Conservation (phyloP, 2,797 vertebrate species). For the Heliangelus exortis region DNA sequence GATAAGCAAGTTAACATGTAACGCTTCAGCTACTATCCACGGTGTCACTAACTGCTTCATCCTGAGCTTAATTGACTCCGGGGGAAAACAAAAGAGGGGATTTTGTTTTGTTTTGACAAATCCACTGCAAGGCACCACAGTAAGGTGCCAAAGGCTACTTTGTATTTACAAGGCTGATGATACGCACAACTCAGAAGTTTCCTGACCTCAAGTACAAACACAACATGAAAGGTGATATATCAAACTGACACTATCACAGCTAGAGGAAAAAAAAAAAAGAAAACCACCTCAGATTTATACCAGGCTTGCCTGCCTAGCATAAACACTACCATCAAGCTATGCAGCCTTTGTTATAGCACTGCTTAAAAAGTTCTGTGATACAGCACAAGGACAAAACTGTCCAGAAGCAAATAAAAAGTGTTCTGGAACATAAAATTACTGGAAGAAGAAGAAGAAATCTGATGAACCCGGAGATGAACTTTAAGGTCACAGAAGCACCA, state of each 20-base stretch:
- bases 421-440: neutral
- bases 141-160: constrained; percentile 68
- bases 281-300: constrained; percentile 59
- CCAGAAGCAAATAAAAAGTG: neutral
- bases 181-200: constrained; percentile 65
- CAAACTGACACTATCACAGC: constrained; percentile 74
- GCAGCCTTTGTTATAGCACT: neutral
- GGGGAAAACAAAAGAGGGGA: constrained; percentile 44
- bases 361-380: constrained; percentile 1
- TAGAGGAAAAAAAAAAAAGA: neutral
- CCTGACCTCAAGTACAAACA: constrained; percentile 68
- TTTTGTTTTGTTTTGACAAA: constrained; percentile 61
- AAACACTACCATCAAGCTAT: constrained; percentile 53
- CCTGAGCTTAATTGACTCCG: constrained; percentile 69
- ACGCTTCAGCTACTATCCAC: constrained; percentile 50
- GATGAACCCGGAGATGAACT: neutral
- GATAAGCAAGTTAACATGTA: constrained; percentile 66
- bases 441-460: neutral
- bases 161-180: constrained; percentile 68
- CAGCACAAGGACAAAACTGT: constrained; percentile 27
- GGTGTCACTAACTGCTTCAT: constrained; percentile 65
- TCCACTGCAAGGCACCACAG: constrained; percentile 49
- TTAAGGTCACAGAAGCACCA: neutral
- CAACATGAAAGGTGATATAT: constrained; percentile 71
- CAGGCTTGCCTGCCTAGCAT: constrained; percentile 49